Evolutionary conservation across 2,888 invertebrate species (phyloP).

Genomic region (Lochmaea capreae): DNA sequence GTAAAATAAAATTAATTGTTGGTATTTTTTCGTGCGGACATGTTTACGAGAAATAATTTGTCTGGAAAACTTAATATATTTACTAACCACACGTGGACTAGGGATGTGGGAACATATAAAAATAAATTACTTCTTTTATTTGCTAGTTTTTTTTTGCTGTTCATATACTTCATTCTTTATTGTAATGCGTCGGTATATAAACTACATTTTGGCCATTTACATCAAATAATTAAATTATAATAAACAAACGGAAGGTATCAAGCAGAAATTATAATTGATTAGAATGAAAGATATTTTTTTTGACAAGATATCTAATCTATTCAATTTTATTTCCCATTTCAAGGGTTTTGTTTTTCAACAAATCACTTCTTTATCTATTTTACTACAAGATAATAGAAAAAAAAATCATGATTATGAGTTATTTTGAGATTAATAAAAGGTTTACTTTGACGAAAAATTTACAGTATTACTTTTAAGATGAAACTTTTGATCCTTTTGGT

Average conservation of each 20-base stretch:
- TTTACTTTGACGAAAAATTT: background rate
- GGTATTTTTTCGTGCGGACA: background rate
- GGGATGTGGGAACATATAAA: background rate
- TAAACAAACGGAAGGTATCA: too few relatives aligned
- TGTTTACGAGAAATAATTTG: conserved; percentile 1
- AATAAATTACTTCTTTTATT: conserved; percentile 6
- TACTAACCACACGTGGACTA: background rate
- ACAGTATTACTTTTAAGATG: background rate
- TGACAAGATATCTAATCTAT: too few relatives aligned
- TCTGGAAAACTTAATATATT: background rate
- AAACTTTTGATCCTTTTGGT: background rate
- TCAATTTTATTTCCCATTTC: too few relatives aligned
- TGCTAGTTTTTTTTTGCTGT: background rate
- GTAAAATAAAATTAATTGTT: background rate
- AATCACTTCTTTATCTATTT: too few relatives aligned
- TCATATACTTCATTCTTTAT: background rate
- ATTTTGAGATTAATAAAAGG: background rate
- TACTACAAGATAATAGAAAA: too few relatives aligned
- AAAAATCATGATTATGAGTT: too few relatives aligned
- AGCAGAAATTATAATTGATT: too few relatives aligned
- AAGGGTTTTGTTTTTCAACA: too few relatives aligned
- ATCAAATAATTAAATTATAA: too few relatives aligned
- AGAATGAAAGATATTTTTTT: too few relatives aligned
- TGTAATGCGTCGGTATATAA: background rate
- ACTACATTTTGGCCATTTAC: background rate